A percentile compares a stretch with the other conserved stretches of the same genome.
Evolutionary conservation across 2,888 invertebrate species (phyloP).

Genomic region (Tineola bisselliella): DNA sequence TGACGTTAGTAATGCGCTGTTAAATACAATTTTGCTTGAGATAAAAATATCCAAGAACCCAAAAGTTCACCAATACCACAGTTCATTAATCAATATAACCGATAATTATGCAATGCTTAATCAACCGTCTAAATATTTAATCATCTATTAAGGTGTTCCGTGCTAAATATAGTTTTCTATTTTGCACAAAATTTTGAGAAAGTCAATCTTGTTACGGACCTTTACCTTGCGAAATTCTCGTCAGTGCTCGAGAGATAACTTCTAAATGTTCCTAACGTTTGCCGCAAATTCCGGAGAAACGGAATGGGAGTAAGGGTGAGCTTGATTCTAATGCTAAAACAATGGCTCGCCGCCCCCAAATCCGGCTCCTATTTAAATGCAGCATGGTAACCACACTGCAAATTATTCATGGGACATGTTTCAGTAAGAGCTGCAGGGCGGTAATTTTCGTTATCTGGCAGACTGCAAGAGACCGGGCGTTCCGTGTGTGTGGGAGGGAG

Average conservation of each 20-base stretch:
- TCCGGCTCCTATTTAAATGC: constrained; percentile 2
- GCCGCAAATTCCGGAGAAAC: neutral
- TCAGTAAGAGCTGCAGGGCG: constrained; percentile 13
- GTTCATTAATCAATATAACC: neutral
- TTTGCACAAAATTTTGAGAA: neutral
- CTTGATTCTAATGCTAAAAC: constrained; percentile 1
- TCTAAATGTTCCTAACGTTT: neutral
- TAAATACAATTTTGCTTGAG: neutral
- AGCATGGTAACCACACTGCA: constrained; percentile 7
- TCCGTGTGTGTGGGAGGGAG: neutral
- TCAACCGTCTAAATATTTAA: neutral
- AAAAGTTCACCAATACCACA: neutral
- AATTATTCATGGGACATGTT: constrained; percentile 13
- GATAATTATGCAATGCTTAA: neutral
- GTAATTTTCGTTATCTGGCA: constrained; percentile 51
- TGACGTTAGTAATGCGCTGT: neutral
- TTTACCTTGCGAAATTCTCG: neutral
- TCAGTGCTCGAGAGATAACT: neutral
- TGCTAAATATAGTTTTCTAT: neutral
- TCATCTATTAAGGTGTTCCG: constrained; percentile 4
- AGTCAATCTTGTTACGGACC: neutral
- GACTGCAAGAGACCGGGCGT: constrained; percentile 20
- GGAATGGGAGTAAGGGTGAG: neutral
- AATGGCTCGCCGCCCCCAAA: neutral
- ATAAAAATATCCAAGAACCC: neutral